Evolutionary conservation across 2,888 invertebrate species (phyloP).

Genomic region (Chaitophorus viminalis): DNA sequence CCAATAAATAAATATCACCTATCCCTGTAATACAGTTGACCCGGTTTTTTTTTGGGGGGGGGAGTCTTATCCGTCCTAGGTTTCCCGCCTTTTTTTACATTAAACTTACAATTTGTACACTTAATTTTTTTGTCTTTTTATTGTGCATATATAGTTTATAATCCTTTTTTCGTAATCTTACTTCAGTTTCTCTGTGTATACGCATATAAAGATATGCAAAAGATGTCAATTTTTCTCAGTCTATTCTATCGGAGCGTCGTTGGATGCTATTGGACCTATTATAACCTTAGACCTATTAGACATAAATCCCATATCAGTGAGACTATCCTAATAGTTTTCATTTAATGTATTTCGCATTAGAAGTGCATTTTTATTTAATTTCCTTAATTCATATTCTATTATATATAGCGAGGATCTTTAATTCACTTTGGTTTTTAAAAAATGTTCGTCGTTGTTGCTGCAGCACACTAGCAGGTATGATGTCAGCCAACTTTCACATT

Average conservation of each 20-base stretch:
- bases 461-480: too few species aligned
- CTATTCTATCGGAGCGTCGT: neutral
- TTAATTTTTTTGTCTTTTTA: too few species aligned
- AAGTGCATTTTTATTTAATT: neutral
- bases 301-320: neutral
- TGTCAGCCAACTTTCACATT: constrained; percentile 35
- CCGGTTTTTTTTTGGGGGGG: too few species aligned
- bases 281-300: too few species aligned
- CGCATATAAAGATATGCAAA: neutral
- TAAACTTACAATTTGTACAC: too few species aligned
- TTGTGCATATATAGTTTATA: too few species aligned
- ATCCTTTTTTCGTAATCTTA: too few species aligned
- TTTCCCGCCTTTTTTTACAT: too few species aligned
- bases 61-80: too few species aligned
- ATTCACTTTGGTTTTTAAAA: neutral
- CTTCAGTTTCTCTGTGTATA: neutral
- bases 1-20: too few species aligned
- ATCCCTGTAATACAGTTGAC: too few species aligned
- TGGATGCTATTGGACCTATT: neutral
- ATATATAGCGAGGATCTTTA: too few species aligned
- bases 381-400: neutral
- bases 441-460: neutral
- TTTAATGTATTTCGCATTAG: neutral
- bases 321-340: neutral
- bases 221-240: neutral